Conservation (phyloP, 2,888 invertebrate species). For the Odontothrips loti region DNA sequence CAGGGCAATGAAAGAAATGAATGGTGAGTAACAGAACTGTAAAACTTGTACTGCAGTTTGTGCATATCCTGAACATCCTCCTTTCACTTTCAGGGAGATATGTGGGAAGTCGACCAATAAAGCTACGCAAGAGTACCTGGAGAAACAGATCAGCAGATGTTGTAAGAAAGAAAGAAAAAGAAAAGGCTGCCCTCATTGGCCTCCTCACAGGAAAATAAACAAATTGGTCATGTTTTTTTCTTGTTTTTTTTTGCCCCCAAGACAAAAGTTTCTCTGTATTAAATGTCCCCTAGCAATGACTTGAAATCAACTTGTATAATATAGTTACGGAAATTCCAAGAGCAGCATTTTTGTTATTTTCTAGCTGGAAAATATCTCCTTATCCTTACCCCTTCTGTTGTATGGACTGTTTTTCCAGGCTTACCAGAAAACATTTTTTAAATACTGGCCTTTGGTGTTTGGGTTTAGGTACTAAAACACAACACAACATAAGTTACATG, state of each 20-base stretch:
- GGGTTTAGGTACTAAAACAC: too few species aligned
- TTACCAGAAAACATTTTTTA: too few species aligned
- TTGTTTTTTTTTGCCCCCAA: neutral
- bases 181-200: slow-evolving; percentile 79
- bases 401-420: too few species aligned
- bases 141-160: slow-evolving; percentile 86
- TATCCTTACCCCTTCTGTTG: too few species aligned
- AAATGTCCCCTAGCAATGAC: too few species aligned
- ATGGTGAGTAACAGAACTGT: slow-evolving; percentile 62
- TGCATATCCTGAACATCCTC: neutral
- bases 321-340: too few species aligned
- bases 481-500: neutral
- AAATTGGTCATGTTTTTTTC: neutral
- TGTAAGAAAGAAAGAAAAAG: slow-evolving; percentile 93
- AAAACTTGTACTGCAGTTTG: neutral
- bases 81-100: slow-evolving; percentile 72
- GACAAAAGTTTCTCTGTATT: too few species aligned
- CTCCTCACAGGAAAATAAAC: slow-evolving; percentile 53
- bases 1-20: slow-evolving; percentile 98
- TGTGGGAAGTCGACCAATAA: slow-evolving; percentile 97
- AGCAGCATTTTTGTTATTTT: too few species aligned
- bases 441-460: too few species aligned
- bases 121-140: slow-evolving; percentile 95
- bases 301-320: too few species aligned
- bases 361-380: too few species aligned